These are phyloP conservation scores for Himantopus leucocephalus DNA, from an alignment of 2,113 vertebrate species.

Conservation along the genomic window DNA sequence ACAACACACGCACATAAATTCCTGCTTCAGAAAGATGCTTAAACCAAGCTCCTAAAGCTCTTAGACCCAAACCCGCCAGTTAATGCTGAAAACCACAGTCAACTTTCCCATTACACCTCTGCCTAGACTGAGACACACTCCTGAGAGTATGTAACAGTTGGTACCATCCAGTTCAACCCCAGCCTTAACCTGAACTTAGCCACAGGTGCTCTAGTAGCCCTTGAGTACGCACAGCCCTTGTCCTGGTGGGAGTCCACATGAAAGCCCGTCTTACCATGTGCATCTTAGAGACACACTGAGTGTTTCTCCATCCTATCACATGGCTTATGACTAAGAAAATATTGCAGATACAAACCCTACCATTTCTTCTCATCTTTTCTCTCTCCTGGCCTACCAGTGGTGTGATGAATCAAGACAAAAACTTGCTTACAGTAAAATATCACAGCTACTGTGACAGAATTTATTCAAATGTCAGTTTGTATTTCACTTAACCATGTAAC, in stretches of 20 bases:
- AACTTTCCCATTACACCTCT: neutral
- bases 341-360: neutral
- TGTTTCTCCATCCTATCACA: neutral
- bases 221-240: neutral
- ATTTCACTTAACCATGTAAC: neutral
- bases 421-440: neutral
- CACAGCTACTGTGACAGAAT: neutral
- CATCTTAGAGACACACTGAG: neutral
- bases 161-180: neutral
- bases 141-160: neutral
- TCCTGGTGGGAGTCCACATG: fast-evolving
- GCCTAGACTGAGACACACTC: neutral
- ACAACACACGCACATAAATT: neutral
- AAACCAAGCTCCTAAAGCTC: neutral
- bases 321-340: neutral
- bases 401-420: neutral
- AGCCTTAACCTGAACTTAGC: neutral
- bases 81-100: neutral
- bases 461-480: neutral
- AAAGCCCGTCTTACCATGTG: neutral
- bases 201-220: neutral
- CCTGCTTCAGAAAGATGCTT: neutral
- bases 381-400: neutral
- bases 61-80: neutral
- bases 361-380: neutral